phyloP scores from a whole-genome alignment of 2,113 vertebrate genomes.

The Mus musculus region DNA sequence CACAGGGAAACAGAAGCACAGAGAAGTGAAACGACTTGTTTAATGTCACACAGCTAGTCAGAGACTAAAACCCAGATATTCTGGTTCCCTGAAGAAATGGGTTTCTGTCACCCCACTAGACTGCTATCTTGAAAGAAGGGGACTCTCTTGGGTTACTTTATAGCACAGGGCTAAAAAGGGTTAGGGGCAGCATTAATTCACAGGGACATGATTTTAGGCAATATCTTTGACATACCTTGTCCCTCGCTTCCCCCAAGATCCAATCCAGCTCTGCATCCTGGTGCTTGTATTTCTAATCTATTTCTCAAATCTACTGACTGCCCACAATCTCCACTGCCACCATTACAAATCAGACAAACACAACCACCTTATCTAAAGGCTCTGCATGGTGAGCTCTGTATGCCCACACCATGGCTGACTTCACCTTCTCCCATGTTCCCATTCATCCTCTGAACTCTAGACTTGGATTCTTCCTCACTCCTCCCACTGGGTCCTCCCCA shows the following conservation, averaged over 20 bases:
- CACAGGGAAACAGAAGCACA: constrained; percentile 17
- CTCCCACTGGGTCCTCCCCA: neutral
- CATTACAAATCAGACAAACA: neutral
- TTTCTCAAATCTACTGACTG: constrained; percentile 42
- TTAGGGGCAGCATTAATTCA: neutral
- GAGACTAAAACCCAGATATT: neutral
- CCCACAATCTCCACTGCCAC: neutral
- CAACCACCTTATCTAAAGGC: neutral
- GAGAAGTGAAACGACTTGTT: constrained; percentile 6
- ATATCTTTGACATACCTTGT: constrained; percentile 12
- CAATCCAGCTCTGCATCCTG: neutral
- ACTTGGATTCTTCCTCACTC: neutral
- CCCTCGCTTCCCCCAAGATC: neutral
- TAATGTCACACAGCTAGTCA: neutral
- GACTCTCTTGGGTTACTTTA: constrained; percentile 6
- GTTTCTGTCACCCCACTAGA: neutral
- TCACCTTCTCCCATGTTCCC: neutral
- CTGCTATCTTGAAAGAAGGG: constrained; percentile 22
- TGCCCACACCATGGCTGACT: neutral
- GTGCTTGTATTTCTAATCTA: constrained; percentile 3
- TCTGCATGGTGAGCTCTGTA: neutral
- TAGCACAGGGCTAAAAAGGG: neutral
- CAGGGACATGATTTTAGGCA: constrained; percentile 23
- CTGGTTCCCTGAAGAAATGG: constrained; percentile 10
- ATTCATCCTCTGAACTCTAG: constrained; percentile 25